phyloP scores from a whole-genome alignment of 1,140 invertebrate genomes.

The Diorhabda carinulata region DNA sequence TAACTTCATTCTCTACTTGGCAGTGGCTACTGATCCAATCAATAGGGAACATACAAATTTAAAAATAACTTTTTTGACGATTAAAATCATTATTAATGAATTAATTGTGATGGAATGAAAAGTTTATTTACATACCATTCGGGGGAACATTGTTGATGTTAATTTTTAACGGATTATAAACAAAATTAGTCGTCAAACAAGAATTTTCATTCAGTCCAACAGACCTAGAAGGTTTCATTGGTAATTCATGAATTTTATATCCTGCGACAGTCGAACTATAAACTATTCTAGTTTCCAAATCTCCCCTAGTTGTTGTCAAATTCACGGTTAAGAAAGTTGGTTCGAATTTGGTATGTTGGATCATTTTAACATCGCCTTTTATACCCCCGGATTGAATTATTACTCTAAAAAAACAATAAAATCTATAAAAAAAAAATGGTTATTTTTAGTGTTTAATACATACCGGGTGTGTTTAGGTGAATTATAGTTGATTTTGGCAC shows the following conservation, averaged over 20 bases:
- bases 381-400: conserved; percentile 77
- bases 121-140: conserved; percentile 50
- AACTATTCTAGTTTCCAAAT: conserved; percentile 61
- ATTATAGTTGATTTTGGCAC: conserved; percentile 73
- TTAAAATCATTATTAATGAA: no score
- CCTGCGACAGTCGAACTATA: conserved; percentile 59
- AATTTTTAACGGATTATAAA: conserved; percentile 67
- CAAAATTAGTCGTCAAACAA: conserved; percentile 62
- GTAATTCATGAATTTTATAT: conserved; percentile 68
- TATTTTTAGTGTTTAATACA: background rate
- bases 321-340: conserved; percentile 77
- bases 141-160: conserved; percentile 57
- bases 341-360: conserved; percentile 79
- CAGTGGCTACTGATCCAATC: no score
- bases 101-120: no score
- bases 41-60: no score
- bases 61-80: no score
- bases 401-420: conserved; percentile 52
- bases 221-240: conserved; percentile 55
- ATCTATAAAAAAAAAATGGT: background rate
- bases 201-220: conserved; percentile 48
- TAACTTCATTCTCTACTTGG: no score
- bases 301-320: conserved; percentile 57
- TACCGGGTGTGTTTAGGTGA: conserved; percentile 66
- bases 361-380: conserved; percentile 72